Conservation (phyloP, 1,140 invertebrate genomes). For the Phocides pigmalion region DNA sequence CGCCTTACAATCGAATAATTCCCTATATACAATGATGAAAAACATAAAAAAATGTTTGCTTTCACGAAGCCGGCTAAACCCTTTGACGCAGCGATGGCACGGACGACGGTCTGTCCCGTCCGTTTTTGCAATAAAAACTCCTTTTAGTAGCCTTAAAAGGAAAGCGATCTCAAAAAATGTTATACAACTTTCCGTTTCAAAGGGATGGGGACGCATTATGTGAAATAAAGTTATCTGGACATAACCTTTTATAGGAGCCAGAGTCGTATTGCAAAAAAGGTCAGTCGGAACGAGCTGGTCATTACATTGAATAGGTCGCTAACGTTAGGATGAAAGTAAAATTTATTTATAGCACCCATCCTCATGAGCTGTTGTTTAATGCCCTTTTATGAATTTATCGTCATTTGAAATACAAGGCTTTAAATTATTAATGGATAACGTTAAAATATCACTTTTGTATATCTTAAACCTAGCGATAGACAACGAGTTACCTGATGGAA, state of each 20-base stretch:
- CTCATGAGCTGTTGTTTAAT: conserved; percentile 33
- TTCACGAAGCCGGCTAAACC: conserved; percentile 36
- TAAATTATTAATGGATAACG: too few relatives aligned
- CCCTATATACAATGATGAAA: conserved; percentile 22
- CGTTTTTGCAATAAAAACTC: conserved; percentile 67
- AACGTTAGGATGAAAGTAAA: conserved; percentile 62
- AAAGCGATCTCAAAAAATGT: conserved; percentile 65
- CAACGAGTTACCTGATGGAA: too few relatives aligned
- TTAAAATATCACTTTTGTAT: too few relatives aligned
- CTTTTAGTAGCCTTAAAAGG: conserved; percentile 62
- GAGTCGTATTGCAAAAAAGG: conserved; percentile 63
- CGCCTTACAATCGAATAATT: too few relatives aligned
- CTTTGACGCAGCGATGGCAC: conserved; percentile 54
- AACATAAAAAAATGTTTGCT: conserved; percentile 35
- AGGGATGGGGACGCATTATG: conserved; percentile 67
- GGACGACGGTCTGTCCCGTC: conserved; percentile 48
- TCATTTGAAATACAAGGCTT: not conserved
- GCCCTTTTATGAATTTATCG: conserved; percentile 1
- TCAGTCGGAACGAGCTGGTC: conserved; percentile 55
- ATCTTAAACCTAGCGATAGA: too few relatives aligned
- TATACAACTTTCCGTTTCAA: conserved; percentile 77
- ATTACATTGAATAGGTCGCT: conserved; percentile 60
- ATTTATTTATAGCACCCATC: conserved; percentile 48
- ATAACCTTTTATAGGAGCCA: conserved; percentile 68
- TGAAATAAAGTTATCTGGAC: conserved; percentile 76